Conservation (phyloP, 2,113 vertebrate genomes). For the Odobenus rosmarus region DNA sequence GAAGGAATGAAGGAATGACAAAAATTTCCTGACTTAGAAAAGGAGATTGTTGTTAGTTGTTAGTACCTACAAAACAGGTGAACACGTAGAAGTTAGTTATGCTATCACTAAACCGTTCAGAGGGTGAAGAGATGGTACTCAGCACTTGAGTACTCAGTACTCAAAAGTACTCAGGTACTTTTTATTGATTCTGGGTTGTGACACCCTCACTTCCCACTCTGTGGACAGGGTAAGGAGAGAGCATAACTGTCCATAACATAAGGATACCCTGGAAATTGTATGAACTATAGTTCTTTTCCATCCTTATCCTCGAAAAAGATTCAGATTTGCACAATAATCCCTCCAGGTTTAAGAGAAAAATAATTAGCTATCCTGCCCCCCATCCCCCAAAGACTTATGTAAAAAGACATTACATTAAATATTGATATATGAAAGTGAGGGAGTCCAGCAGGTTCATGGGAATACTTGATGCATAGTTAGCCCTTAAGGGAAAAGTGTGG, state of each 20-base stretch:
- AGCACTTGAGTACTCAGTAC: too few relatives aligned
- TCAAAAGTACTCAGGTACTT: too few relatives aligned
- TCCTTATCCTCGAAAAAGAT: background rate
- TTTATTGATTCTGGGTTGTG: background rate
- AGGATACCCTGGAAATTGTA: background rate
- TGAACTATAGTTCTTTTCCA: background rate
- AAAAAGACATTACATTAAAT: constrained; percentile 22
- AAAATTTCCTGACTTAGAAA: background rate
- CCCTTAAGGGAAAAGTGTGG: background rate
- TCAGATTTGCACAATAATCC: background rate
- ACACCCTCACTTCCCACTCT: background rate
- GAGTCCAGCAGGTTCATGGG: background rate
- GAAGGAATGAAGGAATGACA: background rate
- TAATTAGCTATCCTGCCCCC: background rate
- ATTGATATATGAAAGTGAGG: background rate
- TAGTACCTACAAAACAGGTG: background rate
- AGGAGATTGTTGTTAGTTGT: background rate
- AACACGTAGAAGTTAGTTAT: background rate
- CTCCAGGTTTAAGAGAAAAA: constrained; percentile 24
- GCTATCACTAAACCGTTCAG: background rate
- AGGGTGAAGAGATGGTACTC: background rate
- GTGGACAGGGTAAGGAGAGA: background rate
- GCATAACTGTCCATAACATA: too few relatives aligned
- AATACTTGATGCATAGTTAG: background rate
- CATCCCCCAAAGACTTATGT: background rate